Evolutionary conservation across 2,797 vertebrate genomes (phyloP), one percentile per base, ranked within the genome.

Genomic region (Mormyrus hasselquistii): DNA sequence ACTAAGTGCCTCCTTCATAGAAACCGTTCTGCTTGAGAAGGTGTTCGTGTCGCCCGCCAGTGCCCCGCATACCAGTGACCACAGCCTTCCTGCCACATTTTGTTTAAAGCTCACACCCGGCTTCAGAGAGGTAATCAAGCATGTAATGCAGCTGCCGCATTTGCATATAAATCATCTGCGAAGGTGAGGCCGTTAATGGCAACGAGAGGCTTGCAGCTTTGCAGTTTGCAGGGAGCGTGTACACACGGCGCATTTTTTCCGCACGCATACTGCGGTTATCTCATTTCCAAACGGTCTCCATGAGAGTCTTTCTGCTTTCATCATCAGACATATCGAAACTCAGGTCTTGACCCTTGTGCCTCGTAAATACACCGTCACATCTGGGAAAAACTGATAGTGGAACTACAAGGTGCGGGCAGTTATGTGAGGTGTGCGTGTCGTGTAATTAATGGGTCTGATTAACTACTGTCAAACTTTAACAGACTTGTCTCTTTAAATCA

Each of bases 101-200:
- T 86, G 83, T 86, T 25, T 86, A 29, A 52, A 86, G 14, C 83
- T 53, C 47, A 3, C 53, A 57, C 53, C 53, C 85, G 34, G 85
- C 50, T 38, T 38, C 53, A 25, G 50, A 57, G 85, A 87, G 34
- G 50, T 87, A 87, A 87, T 87, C 52, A 57, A n/a, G 85, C 85
- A 38, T 87, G 52, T 87, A 87, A 87, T 87, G 52, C 59, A 55
- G 47, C 85, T n/a, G 85, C 47, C 8, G 53, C 85, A 87, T 87
- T 87, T 59, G 85, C 85, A 57, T 87, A 59, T 55, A 57, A 87
- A 87, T 87, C 85, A 57, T 87, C 29, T 38, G 53, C 85, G n/a
- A 87, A 59, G 85, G 85, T 87, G 53, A 87, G 50, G 85, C 53
- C 16, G 57, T 87, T 59, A 87, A 57, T n/a, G 19, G 85, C 50